Evolutionary conservation across 2,888 invertebrate species (phyloP), one percentile per base, ranked within the genome.

Genomic region (Chrysodeixis includens): DNA sequence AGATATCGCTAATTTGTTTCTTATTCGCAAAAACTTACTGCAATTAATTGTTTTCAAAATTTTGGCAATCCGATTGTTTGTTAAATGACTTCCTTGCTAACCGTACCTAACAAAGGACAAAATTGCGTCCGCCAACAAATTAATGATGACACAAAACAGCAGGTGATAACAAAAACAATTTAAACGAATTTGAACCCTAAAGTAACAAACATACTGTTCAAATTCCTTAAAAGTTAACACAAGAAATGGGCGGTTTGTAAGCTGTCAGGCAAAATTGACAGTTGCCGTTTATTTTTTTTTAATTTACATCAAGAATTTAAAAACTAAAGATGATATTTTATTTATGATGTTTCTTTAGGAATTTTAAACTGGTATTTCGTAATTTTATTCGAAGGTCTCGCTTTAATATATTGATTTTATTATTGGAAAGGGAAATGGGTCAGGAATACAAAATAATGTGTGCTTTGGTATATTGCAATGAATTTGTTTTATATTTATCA

Each of bases 71-170:
- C 10, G 32, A 8, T 32, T 32, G 35, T 35, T 35, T 35, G 14
- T 4, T 26, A 6, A 26, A 26, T 26, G 26, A 35, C 4, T n/a
- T 40, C n/a, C n/a, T 40, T 40, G n/a, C n/a, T 40, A n/a, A 40
- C 40, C n/a, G 40, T 40, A n/a, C 53, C 3, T 62, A 74, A 65
- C 58, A 60, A 78, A 52, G 46, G 30, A 20, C 64, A n/a, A 69
- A 76, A 78, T 81, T 75, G 62, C 70, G 63, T 54, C 66, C 57
- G 61, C 20, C 40, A 54, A 64, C 57, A 66, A 71, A 76, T 81
- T 79, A 79, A 79, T 62, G 74, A 69, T 66, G 72, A 69, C 70
- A 56, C 72, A 64, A 57, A 55, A 74, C 62, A 74, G 71, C 82
- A 72, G 66, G 79, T 79, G 72, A 61, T 32, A 30, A 7, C 0